These are phyloP conservation scores for Myripristis jacobus DNA, from an alignment of 2,797 vertebrate genomes.

Conservation along the genomic window DNA sequence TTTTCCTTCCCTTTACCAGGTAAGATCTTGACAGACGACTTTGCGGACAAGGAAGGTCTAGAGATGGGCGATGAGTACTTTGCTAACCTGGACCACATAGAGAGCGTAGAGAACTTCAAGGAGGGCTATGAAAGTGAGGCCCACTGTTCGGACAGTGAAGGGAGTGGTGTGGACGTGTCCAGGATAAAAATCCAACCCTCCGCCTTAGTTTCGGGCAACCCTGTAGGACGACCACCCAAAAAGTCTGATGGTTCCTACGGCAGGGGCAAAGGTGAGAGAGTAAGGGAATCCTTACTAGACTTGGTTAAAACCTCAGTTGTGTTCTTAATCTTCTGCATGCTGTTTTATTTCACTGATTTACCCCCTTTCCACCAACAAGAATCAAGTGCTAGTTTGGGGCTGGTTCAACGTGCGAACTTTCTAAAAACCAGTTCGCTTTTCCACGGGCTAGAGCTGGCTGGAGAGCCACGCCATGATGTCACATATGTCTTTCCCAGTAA, in stretches of 20 bases:
- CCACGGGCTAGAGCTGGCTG: too few species aligned
- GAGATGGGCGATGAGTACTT: constrained; percentile 99
- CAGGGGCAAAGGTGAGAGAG: constrained; percentile 50
- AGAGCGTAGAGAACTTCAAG: constrained; percentile 99
- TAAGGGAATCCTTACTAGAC: background rate
- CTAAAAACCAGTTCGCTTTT: too few species aligned
- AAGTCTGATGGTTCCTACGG: constrained; percentile 54
- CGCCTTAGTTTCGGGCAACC: constrained; percentile 63
- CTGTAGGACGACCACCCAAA: constrained; percentile 53
- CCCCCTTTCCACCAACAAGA: too few species aligned
- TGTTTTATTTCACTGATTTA: background rate
- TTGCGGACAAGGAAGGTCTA: constrained; percentile 96
- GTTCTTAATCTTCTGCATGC: background rate
- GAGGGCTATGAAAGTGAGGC: constrained; percentile 98
- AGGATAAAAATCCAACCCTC: constrained; percentile 79
- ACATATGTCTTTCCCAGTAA: too few species aligned
- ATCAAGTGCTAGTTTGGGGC: too few species aligned
- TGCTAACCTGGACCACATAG: constrained; percentile 98
- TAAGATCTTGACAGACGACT: constrained; percentile 97
- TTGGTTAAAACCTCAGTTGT: background rate
- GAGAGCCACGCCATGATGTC: too few species aligned
- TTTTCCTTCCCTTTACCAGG: constrained; percentile 76
- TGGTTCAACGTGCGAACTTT: too few species aligned
- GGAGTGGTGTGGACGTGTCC: constrained; percentile 93
- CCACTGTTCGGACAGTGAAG: constrained; percentile 93